These are phyloP conservation scores for Branchellion lobata DNA, from an alignment of 2,888 invertebrate genomes.

Conservation along the genomic window DNA sequence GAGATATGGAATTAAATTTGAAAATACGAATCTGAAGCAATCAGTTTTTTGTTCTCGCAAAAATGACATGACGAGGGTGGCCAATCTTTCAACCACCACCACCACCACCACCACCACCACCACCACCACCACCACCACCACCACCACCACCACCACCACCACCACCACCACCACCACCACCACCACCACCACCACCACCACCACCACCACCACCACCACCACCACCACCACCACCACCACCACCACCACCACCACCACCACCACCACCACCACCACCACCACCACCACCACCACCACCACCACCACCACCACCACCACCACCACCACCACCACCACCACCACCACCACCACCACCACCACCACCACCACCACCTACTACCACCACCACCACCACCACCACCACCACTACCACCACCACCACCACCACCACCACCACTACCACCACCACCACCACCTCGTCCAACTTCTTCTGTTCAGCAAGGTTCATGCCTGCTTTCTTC, in stretches of 20 bases:
- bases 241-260: conserved; percentile 7
- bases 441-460: no score
- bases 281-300: conserved; percentile 14
- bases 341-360: conserved; percentile 7
- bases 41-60: no score
- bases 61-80: not conserved
- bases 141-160: not conserved
- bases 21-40: no score
- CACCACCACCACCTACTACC: no score
- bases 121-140: not conserved
- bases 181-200: conserved; percentile 23
- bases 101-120: conserved; percentile 26
- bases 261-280: conserved; percentile 14
- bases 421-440: no score
- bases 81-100: not conserved
- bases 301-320: conserved; percentile 14
- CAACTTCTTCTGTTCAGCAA: conserved; percentile 57
- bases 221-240: conserved; percentile 3
- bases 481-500: conserved; percentile 57
- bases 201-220: conserved; percentile 2
- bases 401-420: conserved; percentile 18
- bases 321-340: conserved; percentile 14
- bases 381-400: conserved; percentile 7
- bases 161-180: conserved; percentile 29
- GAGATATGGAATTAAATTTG: no score